Percentiles rank a stretch among this genome's conserved stretches.
These are phyloP conservation scores for Euproctis similis DNA, from an alignment of 2,888 invertebrate genomes.

Conservation along the genomic window DNA sequence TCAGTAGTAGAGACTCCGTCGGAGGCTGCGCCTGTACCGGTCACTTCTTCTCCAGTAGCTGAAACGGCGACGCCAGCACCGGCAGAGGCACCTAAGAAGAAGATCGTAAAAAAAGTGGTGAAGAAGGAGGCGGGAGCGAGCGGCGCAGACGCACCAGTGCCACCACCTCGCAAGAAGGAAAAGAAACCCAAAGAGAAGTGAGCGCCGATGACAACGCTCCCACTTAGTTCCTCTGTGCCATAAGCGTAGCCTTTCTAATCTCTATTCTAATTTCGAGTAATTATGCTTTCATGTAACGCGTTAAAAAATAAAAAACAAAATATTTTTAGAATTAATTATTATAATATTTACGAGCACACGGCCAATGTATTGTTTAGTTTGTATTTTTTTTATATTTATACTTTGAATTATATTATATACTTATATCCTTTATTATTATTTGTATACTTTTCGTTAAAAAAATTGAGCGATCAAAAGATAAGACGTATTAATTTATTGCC, in stretches of 20 bases:
- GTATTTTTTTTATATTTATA: conserved; percentile 34
- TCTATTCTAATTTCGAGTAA: conserved; percentile 53
- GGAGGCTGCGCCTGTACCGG: conserved; percentile 2
- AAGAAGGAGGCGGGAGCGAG: conserved; percentile 60
- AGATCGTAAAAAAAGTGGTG: conserved; percentile 65
- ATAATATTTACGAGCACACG: conserved; percentile 30
- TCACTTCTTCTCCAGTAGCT: conserved; percentile 9
- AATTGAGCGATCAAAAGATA: conserved; percentile 51
- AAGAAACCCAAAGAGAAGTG: conserved; percentile 73
- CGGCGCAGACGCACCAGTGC: conserved; percentile 60
- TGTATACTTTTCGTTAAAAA: conserved; percentile 33
- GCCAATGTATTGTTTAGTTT: conserved; percentile 47
- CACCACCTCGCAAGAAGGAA: conserved; percentile 74
- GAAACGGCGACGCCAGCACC: conserved; percentile 18
- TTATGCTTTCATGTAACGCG: conserved; percentile 62
- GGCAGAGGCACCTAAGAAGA: conserved; percentile 52
- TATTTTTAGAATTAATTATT: conserved; percentile 50
- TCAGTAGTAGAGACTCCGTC: conserved; percentile 35
- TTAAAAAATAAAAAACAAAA: conserved; percentile 24
- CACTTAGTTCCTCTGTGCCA: conserved; percentile 66
- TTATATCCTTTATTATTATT: conserved; percentile 42
- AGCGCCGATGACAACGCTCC: conserved; percentile 36
- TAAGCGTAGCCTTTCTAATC: conserved; percentile 53
- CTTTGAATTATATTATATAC: conserved; percentile 31
- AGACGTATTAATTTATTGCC: conserved; percentile 57